These are phyloP conservation scores for Seira musarum DNA, from an alignment of 2,888 invertebrate species.

Conservation along the genomic window DNA sequence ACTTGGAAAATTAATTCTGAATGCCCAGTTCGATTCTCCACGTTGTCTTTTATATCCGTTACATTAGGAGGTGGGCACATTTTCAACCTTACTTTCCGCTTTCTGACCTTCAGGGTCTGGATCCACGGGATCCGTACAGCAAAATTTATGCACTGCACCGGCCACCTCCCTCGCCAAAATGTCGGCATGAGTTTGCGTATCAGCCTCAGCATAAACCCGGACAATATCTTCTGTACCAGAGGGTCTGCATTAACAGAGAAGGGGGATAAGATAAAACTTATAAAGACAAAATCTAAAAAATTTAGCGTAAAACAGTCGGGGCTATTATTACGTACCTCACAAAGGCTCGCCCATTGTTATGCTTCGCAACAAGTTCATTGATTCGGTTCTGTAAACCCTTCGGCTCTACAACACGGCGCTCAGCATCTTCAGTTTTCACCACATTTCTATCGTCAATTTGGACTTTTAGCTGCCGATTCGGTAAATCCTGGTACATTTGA, in stretches of 20 bases:
- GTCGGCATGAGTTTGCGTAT: conserved; percentile 81
- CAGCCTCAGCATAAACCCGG: conserved; percentile 95
- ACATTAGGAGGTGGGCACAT: too few relatives aligned
- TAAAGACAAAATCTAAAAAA: conserved; percentile 21
- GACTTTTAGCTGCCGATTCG: conserved; percentile 90
- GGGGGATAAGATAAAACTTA: conserved; percentile 19
- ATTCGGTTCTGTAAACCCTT: conserved; percentile 87
- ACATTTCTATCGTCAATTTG: conserved; percentile 88
- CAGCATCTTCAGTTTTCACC: conserved; percentile 91
- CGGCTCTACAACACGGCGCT: conserved; percentile 86
- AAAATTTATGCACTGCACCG: conserved; percentile 77
- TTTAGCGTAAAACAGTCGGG: not conserved
- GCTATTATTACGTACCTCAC: conserved; percentile 78
- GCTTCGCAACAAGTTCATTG: conserved; percentile 80
- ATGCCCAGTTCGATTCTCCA: conserved; percentile 38
- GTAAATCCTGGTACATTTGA: conserved; percentile 86
- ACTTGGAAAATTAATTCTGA: not conserved
- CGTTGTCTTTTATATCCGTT: too few relatives aligned
- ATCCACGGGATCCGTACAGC: conserved; percentile 75
- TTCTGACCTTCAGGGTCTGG: not conserved
- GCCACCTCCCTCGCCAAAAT: conserved; percentile 84
- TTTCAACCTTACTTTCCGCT: not conserved
- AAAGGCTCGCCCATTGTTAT: conserved; percentile 86
- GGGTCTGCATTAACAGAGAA: conserved; percentile 76
- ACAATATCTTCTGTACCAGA: conserved; percentile 99